Evolutionary conservation across 2,113 vertebrate species (phyloP).

Genomic region (Saccopteryx leptura): DNA sequence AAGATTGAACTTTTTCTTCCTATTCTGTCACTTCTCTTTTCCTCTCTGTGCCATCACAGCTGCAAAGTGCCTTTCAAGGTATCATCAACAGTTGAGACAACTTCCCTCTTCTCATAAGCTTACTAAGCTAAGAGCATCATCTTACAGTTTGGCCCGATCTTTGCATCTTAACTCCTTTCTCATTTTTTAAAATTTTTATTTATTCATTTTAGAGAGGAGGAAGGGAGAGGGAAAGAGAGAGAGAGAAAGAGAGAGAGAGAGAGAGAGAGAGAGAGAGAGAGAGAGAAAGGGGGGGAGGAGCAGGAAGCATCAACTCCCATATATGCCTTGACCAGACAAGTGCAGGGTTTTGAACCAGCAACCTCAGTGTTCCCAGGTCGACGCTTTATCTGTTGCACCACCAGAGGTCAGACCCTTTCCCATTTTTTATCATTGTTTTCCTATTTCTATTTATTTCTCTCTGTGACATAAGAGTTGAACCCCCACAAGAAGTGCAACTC

Average conservation of each 20-base stretch:
- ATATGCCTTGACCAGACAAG: too few relatives aligned
- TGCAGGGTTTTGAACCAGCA: too few relatives aligned
- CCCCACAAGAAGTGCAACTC: neutral
- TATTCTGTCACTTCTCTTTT: neutral
- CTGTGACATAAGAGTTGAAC: neutral
- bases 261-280: too few relatives aligned
- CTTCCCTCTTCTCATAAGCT: neutral
- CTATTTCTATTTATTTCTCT: neutral
- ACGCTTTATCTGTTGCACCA: too few relatives aligned
- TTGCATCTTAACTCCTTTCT: neutral
- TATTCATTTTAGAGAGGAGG: too few relatives aligned
- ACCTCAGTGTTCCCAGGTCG: too few relatives aligned
- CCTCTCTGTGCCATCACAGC: neutral
- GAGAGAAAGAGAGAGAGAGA: too few relatives aligned
- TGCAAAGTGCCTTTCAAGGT: neutral
- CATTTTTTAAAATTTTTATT: neutral
- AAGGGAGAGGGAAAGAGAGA: too few relatives aligned
- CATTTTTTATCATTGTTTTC: neutral
- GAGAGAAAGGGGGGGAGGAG: too few relatives aligned
- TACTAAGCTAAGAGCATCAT: neutral
- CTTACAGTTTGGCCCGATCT: neutral
- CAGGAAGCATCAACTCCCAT: too few relatives aligned
- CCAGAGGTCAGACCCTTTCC: neutral
- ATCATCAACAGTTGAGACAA: neutral
- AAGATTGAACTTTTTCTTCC: neutral